A percentile compares a stretch with the other conserved stretches of the same genome.
Conservation (phyloP, 1,140 invertebrate species). For the Harpegnathos saltator region DNA sequence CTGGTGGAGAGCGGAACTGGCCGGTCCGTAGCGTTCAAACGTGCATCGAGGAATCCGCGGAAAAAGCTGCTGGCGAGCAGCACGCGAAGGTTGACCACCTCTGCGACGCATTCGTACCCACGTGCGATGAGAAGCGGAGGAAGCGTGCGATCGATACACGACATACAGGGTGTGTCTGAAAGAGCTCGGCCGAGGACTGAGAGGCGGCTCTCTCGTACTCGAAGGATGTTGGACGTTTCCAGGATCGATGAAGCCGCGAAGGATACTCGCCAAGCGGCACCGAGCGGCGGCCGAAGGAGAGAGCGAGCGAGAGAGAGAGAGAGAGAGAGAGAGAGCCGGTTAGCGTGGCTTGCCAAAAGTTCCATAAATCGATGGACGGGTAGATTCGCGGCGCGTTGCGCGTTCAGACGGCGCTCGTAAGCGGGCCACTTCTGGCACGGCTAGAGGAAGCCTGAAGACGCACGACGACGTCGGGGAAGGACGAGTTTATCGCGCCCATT, state of each 20-base stretch:
- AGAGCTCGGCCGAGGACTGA: not conserved
- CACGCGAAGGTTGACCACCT: constrained; percentile 44
- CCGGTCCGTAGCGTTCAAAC: too few relatives aligned
- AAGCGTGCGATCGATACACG: constrained; percentile 43
- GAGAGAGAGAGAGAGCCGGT: too few relatives aligned
- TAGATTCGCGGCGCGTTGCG: too few relatives aligned
- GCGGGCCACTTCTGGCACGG: not conserved
- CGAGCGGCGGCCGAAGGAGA: not conserved
- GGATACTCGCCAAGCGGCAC: not conserved
- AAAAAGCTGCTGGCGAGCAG: constrained; percentile 23
- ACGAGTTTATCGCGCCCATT: not conserved
- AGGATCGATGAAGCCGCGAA: constrained; percentile 32
- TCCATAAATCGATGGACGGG: not conserved
- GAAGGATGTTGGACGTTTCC: constrained; percentile 40
- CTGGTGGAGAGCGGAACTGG: too few relatives aligned
- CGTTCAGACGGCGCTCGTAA: not conserved
- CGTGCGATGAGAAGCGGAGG: constrained; percentile 44
- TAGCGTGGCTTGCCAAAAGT: not conserved
- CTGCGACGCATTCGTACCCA: constrained; percentile 11
- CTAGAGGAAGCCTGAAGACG: not conserved
- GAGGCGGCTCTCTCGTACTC: not conserved
- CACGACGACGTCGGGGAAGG: not conserved
- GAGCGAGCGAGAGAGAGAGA: too few relatives aligned
- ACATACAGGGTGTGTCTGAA: constrained; percentile 53
- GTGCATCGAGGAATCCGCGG: not conserved